Base-by-base conservation (phyloP, 1,140 invertebrate genomes). In the Scaptomyza pallida region DNA sequence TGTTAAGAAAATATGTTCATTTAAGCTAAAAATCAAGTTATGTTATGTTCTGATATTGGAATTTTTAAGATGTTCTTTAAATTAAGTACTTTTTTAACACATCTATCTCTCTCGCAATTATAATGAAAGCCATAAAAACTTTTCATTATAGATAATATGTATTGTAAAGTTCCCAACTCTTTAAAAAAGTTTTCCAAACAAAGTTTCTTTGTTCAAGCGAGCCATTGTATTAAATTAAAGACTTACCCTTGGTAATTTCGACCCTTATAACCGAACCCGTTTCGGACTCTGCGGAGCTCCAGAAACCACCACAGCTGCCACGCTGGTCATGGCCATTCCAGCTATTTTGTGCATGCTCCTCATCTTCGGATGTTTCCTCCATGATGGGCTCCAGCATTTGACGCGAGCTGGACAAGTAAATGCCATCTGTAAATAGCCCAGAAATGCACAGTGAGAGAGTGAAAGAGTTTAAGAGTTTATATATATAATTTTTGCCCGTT, bases 341-440 rank as follows among this genome's bases (percentile, higher is more conserved):
- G 21, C 77, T 77, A 55, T 75, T 57, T 9, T 75, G 82, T 9
- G 94, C 72, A 93, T 94, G 65, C 93, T 93, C 77, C 94, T 91
- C 92, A 91, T 95, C 95, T 67, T 95, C 95, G 17, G 94, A 95
- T 0, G 94, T 95, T 79, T 95, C 95, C 81, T 95, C 95, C 51
- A 95, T 90, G 68, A 95, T 95, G 0, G 94, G 95, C 80, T 95
- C 95, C 78, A 95, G 89, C 62, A 91, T 85, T 75, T 86, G 91
- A 0, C 90, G 72, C 10, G 90, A 91, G 23, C 48, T 89, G 51
- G 90, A 91, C 52, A 91, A 60, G 56, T 76, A 91, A 47, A 78
- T 78, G 43, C 68, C 90, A 89, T 91, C 90, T 91, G 52, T 2
- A 60, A 93, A 16, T 0, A 15, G 15, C 0, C 13, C 52, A 40